These are phyloP conservation scores for Silurus aristotelis DNA, from an alignment of 2,797 vertebrate genomes.

Conservation along the genomic window DNA sequence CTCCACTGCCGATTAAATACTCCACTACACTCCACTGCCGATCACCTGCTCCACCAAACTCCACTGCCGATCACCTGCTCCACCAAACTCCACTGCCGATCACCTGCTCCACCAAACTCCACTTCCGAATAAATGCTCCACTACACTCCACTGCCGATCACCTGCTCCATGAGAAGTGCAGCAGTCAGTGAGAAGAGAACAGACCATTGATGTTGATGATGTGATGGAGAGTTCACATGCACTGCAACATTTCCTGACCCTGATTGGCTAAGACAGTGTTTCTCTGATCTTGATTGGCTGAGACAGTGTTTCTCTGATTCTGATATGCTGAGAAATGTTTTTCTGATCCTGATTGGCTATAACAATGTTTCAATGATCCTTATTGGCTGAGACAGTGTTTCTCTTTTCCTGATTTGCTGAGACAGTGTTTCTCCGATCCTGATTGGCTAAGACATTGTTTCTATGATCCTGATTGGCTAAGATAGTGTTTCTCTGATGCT, in stretches of 20 bases:
- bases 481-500: too few relatives aligned
- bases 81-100: too few relatives aligned
- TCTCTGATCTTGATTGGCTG: not conserved
- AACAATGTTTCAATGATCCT: not conserved
- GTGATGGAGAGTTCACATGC: not conserved
- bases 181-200: conserved; percentile 8
- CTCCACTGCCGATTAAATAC: too few relatives aligned
- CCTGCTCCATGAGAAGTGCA: not conserved
- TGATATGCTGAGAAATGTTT: not conserved
- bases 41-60: too few relatives aligned
- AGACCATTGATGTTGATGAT: not conserved
- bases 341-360: not conserved
- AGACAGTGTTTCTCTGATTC: not conserved
- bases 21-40: too few relatives aligned
- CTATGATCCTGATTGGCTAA: not conserved
- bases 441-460: not conserved
- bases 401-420: not conserved
- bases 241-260: not conserved
- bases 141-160: too few relatives aligned
- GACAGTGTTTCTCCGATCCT: not conserved
- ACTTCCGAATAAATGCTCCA: too few relatives aligned
- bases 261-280: not conserved
- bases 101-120: not conserved
- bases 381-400: too few relatives aligned
- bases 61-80: too few relatives aligned